Percentiles rank a stretch among this genome's conserved stretches.
These are phyloP conservation scores for Hipposideros larvatus DNA, from an alignment of 2,797 vertebrate genomes.

Conservation along the genomic window DNA sequence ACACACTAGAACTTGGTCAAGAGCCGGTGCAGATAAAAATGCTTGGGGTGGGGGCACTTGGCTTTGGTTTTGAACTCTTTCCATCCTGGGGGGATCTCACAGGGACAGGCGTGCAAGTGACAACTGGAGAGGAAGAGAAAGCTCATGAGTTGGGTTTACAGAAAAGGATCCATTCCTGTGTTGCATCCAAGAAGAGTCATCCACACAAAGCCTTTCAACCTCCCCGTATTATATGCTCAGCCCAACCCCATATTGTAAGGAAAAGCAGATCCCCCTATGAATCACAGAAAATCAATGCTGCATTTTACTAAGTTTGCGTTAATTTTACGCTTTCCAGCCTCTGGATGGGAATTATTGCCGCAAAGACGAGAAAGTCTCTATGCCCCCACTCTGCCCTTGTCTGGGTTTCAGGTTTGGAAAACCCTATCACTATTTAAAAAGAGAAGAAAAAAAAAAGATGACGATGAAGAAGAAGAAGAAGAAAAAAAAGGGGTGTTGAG, in stretches of 20 bases:
- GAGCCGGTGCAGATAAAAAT: constrained; percentile 63
- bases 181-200: constrained; percentile 66
- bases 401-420: constrained; percentile 83
- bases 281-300: constrained; percentile 86
- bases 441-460: background rate
- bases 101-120: background rate
- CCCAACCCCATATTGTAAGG: constrained; percentile 83
- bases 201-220: constrained; percentile 79
- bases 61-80: constrained; percentile 71
- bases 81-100: background rate
- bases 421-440: constrained; percentile 86
- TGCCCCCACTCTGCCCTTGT: background rate
- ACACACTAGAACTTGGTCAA: constrained; percentile 61
- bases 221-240: constrained; percentile 75
- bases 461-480: background rate
- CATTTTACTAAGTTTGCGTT: constrained; percentile 87
- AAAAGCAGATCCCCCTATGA: constrained; percentile 81
- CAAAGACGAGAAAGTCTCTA: constrained; percentile 73
- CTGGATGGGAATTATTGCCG: constrained; percentile 79
- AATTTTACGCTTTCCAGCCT: constrained; percentile 84
- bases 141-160: constrained; percentile 44
- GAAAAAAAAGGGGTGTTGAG: background rate
- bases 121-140: constrained; percentile 67
- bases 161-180: constrained; percentile 68
- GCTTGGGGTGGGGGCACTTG: constrained; percentile 66